A percentile compares a stretch with the other conserved stretches of the same genome.
Evolutionary conservation across 2,888 invertebrate genomes (phyloP).

Genomic region (Drosophila nigritarsus): DNA sequence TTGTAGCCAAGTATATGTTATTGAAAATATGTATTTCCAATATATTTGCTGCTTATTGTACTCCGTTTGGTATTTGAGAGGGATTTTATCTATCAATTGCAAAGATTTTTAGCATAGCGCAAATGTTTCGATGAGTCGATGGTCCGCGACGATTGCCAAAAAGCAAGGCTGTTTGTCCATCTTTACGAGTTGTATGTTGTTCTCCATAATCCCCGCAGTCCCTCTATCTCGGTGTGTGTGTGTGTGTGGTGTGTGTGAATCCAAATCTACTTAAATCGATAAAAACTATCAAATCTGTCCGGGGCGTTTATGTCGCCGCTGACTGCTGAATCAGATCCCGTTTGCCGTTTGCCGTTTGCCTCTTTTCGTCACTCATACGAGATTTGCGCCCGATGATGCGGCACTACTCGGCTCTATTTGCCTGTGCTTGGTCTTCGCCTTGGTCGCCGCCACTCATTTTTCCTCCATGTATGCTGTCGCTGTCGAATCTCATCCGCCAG

Average conservation of each 20-base stretch:
- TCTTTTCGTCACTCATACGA: constrained; percentile 71
- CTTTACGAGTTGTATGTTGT: constrained; percentile 12
- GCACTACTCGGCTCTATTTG: constrained; percentile 32
- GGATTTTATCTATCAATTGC: constrained; percentile 11
- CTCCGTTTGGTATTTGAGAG: not conserved
- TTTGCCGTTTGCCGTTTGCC: constrained; percentile 41
- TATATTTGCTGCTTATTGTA: not conserved
- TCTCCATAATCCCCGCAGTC: not conserved
- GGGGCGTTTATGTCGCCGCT: constrained; percentile 67
- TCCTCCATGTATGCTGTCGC: constrained; percentile 79
- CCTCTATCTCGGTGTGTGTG: constrained; percentile 1
- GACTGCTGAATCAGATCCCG: constrained; percentile 31
- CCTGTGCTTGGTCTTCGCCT: constrained; percentile 19
- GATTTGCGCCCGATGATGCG: constrained; percentile 70
- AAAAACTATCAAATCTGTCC: constrained; percentile 80
- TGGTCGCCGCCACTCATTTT: constrained; percentile 74
- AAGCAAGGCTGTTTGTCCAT: constrained; percentile 50
- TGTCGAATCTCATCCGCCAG: constrained; percentile 78
- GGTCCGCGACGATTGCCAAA: constrained; percentile 66
- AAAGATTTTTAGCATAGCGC: constrained; percentile 7
- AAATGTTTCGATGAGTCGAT: constrained; percentile 16
- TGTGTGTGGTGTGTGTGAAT: constrained; percentile 47
- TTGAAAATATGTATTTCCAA: constrained; percentile 3
- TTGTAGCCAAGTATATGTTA: not conserved
- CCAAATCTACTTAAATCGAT: constrained; percentile 79